A percentile compares a stretch with the other conserved stretches of the same genome.
Evolutionary conservation across 2,113 vertebrate species (phyloP).

Genomic region (Barnardius zonarius): DNA sequence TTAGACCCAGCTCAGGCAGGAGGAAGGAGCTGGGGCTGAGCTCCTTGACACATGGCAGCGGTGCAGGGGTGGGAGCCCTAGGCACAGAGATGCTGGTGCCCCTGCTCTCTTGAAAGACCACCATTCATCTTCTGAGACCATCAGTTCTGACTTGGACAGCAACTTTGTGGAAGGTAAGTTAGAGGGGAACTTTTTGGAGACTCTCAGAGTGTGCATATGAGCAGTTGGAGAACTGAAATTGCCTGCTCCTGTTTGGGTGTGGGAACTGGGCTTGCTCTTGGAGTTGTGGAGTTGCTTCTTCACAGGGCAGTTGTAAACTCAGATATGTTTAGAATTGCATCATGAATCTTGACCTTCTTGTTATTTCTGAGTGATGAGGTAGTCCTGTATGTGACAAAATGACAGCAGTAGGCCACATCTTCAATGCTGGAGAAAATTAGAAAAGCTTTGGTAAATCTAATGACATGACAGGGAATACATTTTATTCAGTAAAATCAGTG

Average conservation of each 20-base stretch:
- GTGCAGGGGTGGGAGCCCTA: no score
- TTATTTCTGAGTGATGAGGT: background rate
- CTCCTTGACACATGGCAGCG: no score
- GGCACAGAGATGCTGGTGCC: background rate
- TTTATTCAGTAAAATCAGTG: background rate
- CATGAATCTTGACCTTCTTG: background rate
- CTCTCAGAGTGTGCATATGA: background rate
- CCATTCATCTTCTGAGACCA: background rate
- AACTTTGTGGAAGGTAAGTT: background rate
- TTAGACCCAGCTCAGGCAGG: background rate
- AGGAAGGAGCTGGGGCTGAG: background rate
- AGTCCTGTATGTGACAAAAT: background rate
- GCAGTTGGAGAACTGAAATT: background rate
- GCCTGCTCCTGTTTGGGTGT: background rate
- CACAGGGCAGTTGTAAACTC: background rate
- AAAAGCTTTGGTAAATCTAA: background rate
- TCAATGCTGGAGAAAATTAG: background rate
- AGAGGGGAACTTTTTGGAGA: background rate
- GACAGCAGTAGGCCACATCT: background rate
- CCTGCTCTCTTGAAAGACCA: background rate
- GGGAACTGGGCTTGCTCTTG: background rate
- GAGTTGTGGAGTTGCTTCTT: background rate
- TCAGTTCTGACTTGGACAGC: background rate
- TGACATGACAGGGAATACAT: background rate
- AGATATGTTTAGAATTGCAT: background rate